A percentile compares a stretch with the other conserved stretches of the same genome.
These are phyloP conservation scores for Petrocephalus zakoni DNA, from an alignment of 2,113 vertebrate species.

Conservation along the genomic window DNA sequence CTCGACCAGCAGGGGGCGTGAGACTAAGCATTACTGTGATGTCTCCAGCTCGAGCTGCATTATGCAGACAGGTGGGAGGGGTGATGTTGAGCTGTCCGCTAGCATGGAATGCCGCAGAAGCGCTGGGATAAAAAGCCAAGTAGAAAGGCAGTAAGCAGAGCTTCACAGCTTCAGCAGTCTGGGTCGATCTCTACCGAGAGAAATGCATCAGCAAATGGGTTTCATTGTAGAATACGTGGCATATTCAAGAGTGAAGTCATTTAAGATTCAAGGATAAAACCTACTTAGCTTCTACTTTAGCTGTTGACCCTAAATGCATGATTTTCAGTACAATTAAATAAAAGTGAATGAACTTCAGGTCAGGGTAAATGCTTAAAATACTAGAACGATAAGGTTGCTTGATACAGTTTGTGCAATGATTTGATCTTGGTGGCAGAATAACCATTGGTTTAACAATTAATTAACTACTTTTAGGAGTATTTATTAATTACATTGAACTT, in stretches of 20 bases:
- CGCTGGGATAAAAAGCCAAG: not conserved
- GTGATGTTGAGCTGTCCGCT: not conserved
- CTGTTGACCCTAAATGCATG: not conserved
- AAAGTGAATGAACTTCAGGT: not conserved
- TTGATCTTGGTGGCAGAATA: not conserved
- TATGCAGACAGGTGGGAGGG: not conserved
- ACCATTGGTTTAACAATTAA: not conserved
- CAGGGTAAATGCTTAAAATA: not conserved
- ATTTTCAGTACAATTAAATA: not conserved
- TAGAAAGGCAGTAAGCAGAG: not conserved
- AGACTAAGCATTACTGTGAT: not conserved
- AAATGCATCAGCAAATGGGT: not conserved
- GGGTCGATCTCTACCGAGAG: not conserved
- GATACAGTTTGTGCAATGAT: not conserved
- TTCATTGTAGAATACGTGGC: not conserved
- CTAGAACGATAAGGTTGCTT: not conserved
- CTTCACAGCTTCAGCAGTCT: not conserved
- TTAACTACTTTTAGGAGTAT: not conserved
- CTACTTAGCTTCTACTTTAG: not conserved
- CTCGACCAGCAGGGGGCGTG: not conserved
- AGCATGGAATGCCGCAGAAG: not conserved
- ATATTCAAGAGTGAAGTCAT: not conserved
- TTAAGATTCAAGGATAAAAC: not conserved
- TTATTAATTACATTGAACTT: not conserved
- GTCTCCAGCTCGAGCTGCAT: not conserved